Evolutionary conservation across 2,888 invertebrate genomes (phyloP), one percentile per base, ranked within the genome.

Genomic region (Cordilura impudica): DNA sequence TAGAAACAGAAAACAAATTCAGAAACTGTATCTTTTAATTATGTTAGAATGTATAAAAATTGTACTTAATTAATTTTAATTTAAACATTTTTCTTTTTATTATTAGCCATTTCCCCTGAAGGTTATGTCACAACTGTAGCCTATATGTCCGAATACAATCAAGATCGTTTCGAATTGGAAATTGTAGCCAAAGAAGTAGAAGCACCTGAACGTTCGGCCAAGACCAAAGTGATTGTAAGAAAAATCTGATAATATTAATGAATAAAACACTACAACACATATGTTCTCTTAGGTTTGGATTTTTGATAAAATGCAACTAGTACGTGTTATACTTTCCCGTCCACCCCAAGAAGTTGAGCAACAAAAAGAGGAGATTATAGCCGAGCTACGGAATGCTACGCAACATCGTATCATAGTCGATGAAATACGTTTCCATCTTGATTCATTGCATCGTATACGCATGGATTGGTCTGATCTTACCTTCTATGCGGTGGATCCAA

Each of bases 111-210:
- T 35, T 87, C 90, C 0, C 84, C 87, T 14, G 90, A 90, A 71
- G 90, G 90, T 0, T 84, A 89, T 19, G 85, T 90, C 29, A 87
- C 88, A 2, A 96, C 97, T 0, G 94, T 96, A 0, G 93, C 94
- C 29, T 94, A 95, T 84, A 94, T 97, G 93, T 94, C 95, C 0
- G 96, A 97, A 86, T 97, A 97, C 88, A 95, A 95, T 86, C 96
- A 97, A 84, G 96, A 97, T 86, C 91, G 96, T 54, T 97, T 97
- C 86, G 93, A 95, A 72, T 91, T 97, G 63, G 95, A 96, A 85
- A 92, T 97, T 51, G 92, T 96, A 8, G 97, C 97, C 0, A 94
- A 94, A 77, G 97, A 97, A 87, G 90, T 92, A 2, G 94, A 95
- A 2, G 92, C 93, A 12, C 97, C 97, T 0, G 94, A 95, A 84